Conservation (phyloP, 2,113 vertebrate genomes). For the Euleptes europaea region DNA sequence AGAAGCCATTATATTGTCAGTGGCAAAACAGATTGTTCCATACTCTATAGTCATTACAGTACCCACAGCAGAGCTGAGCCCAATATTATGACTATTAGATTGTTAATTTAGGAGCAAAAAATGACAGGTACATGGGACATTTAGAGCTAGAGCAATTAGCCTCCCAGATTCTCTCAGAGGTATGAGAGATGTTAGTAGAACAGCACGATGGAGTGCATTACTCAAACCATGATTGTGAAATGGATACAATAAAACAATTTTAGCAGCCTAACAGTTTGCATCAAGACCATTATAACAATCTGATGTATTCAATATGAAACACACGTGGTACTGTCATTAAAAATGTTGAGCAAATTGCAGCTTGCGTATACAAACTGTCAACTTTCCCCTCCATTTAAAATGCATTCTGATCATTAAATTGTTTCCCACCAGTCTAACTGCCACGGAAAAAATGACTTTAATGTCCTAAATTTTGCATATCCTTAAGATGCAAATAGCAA, state of each 20-base stretch:
- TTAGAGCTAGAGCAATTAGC: constrained; percentile 2
- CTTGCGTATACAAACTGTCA: background rate
- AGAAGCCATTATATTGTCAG: background rate
- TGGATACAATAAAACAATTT: constrained; percentile 17
- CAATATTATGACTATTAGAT: background rate
- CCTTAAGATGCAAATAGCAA: background rate
- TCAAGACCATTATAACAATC: constrained; percentile 7
- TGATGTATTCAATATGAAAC: background rate
- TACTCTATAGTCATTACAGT: constrained; percentile 15
- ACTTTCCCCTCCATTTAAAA: background rate
- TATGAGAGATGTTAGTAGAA: constrained; percentile 17
- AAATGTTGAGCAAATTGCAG: background rate
- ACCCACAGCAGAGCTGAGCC: background rate
- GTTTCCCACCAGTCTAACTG: background rate
- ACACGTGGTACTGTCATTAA: constrained; percentile 16
- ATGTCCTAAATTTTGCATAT: background rate
- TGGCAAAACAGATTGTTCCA: constrained; percentile 9
- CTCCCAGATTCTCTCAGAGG: background rate
- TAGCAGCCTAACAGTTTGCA: background rate
- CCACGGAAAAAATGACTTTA: background rate
- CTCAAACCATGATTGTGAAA: background rate
- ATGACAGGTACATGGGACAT: background rate
- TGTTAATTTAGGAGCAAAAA: background rate
- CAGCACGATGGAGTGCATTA: background rate
- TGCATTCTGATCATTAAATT: background rate